Evolutionary conservation across 2,797 vertebrate genomes (phyloP), one percentile per base, ranked within the genome.

Genomic region (Setipinna tenuifilis): DNA sequence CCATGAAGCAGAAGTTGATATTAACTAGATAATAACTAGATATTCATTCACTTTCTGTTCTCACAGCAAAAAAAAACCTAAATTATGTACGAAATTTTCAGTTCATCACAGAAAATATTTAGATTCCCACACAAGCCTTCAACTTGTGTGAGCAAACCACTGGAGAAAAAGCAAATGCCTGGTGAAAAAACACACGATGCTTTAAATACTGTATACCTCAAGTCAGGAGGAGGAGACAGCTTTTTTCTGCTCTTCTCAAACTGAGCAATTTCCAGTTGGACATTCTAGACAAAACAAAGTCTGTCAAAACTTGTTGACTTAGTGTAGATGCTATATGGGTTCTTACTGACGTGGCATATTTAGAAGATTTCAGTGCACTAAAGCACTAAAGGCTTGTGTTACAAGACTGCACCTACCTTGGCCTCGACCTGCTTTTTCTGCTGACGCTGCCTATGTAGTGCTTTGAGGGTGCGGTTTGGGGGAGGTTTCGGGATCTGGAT

Each of bases 211-310:
- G 58, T 6, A 59, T 44, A 78, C 71, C 71, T 78, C 71, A 44
- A 10, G 35, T 17, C 17, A 17, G 71, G 35, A 78, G 89, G 35
- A 78, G 89, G 88, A 50, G 85, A 65, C 58, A 92, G 88, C 92
- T 91, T 96, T 89, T 93, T 95, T 85, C 92, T 85, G 90, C 93
- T 95, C 82, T 90, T 93, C 93, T 99, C 97, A 95, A 99, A 99
- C 9, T 94, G 91, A 84, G 92, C 93, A 84, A 98, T 97, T 88
- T 98, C 96, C 88, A 90, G 92, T 84, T 96, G 95, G 25, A 96
- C 94, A 0, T 89, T 94, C 98, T 98, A 90, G 62, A 93, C 50
- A 82, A 50, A 89, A 87, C 82, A 89, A 88, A 82, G 19, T 54
- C 61, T 48, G 62, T 48, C 17, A 68, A 61, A 58, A 84, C 54